Evolutionary conservation across 2,113 vertebrate genomes (phyloP).

Genomic region (Platycercus adscitus): DNA sequence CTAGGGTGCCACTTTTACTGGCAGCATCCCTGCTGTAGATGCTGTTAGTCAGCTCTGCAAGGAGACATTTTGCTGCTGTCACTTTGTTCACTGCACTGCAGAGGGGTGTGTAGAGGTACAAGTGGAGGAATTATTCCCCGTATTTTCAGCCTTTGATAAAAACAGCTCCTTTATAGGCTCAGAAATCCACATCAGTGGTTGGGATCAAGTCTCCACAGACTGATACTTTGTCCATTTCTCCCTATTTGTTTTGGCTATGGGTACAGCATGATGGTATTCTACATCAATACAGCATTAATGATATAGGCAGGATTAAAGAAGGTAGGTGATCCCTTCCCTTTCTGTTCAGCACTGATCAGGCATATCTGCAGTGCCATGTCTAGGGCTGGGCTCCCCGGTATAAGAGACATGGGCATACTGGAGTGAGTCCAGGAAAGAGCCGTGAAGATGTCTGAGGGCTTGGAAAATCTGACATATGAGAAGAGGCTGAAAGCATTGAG

Average conservation of each 20-base stretch:
- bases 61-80: neutral
- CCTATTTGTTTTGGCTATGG: neutral
- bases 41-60: neutral
- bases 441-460: neutral
- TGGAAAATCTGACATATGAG: neutral
- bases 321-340: neutral
- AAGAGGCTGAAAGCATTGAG: neutral
- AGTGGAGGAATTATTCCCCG: neutral
- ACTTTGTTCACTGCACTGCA: neutral
- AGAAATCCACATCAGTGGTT: neutral
- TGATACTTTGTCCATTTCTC: neutral
- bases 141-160: neutral
- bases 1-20: neutral
- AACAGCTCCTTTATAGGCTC: accelerated
- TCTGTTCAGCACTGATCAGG: neutral
- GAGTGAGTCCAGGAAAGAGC: neutral
- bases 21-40: neutral
- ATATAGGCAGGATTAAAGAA: neutral
- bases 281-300: neutral
- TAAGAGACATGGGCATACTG: neutral
- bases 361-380: neutral
- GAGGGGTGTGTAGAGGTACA: neutral
- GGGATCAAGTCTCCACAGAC: neutral
- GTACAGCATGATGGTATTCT: neutral
- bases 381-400: neutral